Base-by-base conservation (phyloP, 1,140 invertebrate genomes). In the Sinonovacula constricta region DNA sequence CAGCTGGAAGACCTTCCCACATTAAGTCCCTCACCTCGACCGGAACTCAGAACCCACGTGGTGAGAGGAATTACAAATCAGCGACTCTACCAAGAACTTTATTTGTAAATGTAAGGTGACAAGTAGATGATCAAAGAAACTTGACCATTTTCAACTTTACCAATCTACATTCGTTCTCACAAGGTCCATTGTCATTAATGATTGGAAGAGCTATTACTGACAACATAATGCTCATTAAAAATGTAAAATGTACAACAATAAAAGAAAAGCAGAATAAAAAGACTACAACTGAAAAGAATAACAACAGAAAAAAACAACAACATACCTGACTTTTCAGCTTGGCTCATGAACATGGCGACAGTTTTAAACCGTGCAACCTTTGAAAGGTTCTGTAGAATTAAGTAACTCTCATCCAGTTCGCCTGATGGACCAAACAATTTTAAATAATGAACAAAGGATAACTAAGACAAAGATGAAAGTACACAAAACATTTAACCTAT, bases 301-400 rank as follows among this genome's bases (percentile, higher is more conserved):
- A n/a, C n/a, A n/a, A n/a, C n/a, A n/a, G n/a, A n/a, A n/a, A n/a
- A n/a, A n/a, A n/a, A n/a, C n/a, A n/a, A n/a, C 59, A 59, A 65
- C 59, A 14, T 31, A 75, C 72, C 72, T 66, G 62, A 31, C 56
- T 76, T 76, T 5, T 76, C 72, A 15, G 34, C 53, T 3, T n/a
- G 28, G 53, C 45, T 53, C 63, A 76, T 67, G 15, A 76, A 66
- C 72, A 76, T 76, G 4, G 49, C 30, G 0, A 67, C 36, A 26
- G 63, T 66, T 28, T 53, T 53, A 76, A 76, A 76, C 49, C 72
- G 49, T 7, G 72, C 62, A 15, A 76, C 72, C 28, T 62, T 67
- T 18, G 72, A 76, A 0, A 76, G 26, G 33, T 76, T 66, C 60
- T 59, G 66, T 33, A 76, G 62, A 14, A 76, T 54, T 15, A 51